phyloP scores from a whole-genome alignment of 2,888 invertebrate genomes.

The Aphidius colemani region DNA sequence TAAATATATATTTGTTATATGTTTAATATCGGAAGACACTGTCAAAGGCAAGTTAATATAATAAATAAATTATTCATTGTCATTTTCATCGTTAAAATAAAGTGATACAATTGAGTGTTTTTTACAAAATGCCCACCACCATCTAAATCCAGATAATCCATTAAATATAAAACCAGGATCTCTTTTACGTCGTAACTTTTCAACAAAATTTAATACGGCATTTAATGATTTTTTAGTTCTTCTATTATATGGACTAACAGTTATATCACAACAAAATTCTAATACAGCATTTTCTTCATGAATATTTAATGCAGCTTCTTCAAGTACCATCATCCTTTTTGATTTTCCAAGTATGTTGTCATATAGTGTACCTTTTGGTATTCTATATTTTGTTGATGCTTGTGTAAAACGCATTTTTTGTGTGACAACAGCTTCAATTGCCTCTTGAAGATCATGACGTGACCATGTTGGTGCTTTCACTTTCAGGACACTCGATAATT shows the following conservation, averaged over 20 bases:
- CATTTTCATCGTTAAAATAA: slow-evolving; percentile 61
- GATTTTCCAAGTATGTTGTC: slow-evolving; percentile 79
- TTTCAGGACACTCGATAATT: slow-evolving; percentile 71
- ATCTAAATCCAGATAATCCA: slow-evolving; percentile 74
- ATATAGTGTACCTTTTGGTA: slow-evolving; percentile 78
- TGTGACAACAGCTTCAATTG: slow-evolving; percentile 75
- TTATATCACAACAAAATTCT: slow-evolving; percentile 76
- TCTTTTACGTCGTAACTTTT: slow-evolving; percentile 65
- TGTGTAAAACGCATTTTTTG: slow-evolving; percentile 80
- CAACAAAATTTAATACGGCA: slow-evolving; percentile 70
- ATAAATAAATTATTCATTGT: slow-evolving; percentile 48
- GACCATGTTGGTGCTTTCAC: slow-evolving; percentile 78
- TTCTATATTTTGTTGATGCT: slow-evolving; percentile 72
- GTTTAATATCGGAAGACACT: neutral
- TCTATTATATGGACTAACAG: slow-evolving; percentile 72
- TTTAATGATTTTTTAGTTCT: slow-evolving; percentile 72
- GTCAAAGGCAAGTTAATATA: neutral
- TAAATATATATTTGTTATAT: neutral
- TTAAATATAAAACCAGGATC: slow-evolving; percentile 72
- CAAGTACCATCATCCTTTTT: slow-evolving; percentile 75
- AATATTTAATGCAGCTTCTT: slow-evolving; percentile 68
- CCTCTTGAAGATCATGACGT: slow-evolving; percentile 74
- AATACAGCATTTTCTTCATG: slow-evolving; percentile 70
- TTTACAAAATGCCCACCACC: slow-evolving; percentile 86
- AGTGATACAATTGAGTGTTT: slow-evolving; percentile 76